Conservation (phyloP, 2,113 vertebrate genomes). For the Pygathrix nemaeus region DNA sequence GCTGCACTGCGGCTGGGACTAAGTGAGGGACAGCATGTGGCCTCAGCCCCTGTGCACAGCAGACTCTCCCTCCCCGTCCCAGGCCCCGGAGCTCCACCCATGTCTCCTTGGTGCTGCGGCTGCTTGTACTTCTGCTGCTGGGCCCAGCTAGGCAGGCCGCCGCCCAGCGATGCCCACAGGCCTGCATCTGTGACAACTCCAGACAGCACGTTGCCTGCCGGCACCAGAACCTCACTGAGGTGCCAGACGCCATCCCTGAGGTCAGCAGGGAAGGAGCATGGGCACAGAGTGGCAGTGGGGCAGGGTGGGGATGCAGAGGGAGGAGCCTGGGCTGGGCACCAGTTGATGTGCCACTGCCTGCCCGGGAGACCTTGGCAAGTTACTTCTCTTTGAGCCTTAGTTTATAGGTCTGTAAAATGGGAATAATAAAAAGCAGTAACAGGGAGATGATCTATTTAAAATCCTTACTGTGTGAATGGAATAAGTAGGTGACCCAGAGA, state of each 20-base stretch:
- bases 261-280: conserved; percentile 77
- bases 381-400: neutral
- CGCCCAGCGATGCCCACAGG: conserved; percentile 85
- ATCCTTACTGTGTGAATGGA: neutral
- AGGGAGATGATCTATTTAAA: neutral
- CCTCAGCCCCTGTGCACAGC: neutral
- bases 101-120: neutral
- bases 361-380: neutral
- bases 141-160: fast-evolving
- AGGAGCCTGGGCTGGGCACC: neutral
- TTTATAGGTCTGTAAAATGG: neutral
- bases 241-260: conserved; percentile 90
- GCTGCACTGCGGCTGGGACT: neutral
- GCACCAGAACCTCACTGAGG: conserved; percentile 88
- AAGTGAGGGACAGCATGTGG: too few relatives aligned
- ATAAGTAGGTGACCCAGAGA: neutral
- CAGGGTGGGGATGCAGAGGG: neutral
- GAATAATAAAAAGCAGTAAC: neutral
- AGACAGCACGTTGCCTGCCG: conserved; percentile 87
- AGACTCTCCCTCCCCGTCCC: neutral
- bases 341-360: neutral
- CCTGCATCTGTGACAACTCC: conserved; percentile 92
- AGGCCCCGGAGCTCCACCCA: neutral
- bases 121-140: neutral
- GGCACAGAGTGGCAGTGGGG: neutral